phyloP scores from a whole-genome alignment of 2,113 vertebrate genomes.

The Nematolebias whitei region DNA sequence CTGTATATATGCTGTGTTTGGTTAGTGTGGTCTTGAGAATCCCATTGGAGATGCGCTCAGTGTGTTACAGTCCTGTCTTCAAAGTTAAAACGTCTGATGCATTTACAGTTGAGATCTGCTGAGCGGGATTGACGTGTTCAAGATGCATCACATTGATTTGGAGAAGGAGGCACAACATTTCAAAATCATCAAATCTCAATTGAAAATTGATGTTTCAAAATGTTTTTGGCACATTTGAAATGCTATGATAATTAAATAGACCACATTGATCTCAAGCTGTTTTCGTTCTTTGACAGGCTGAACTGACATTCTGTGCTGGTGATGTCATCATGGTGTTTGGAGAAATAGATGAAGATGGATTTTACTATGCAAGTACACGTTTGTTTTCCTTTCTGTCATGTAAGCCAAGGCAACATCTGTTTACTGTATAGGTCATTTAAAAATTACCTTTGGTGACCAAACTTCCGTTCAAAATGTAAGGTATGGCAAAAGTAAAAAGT shows the following conservation, averaged over 20 bases:
- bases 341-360: constrained; percentile 98
- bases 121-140: constrained; percentile 47
- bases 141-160: constrained; percentile 71
- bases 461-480: no score
- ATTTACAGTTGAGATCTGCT: constrained; percentile 49
- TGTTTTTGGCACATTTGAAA: neutral
- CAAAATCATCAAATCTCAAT: constrained; percentile 47
- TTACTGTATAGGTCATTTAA: no score
- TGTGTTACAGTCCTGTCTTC: constrained; percentile 66
- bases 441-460: no score
- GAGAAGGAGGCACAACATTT: constrained; percentile 67
- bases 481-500: no score
- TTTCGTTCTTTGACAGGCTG: constrained; percentile 79
- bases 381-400: neutral
- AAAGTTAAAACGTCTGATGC: constrained; percentile 63
- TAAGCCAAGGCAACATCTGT: neutral
- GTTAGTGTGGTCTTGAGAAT: constrained; percentile 54
- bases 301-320: constrained; percentile 95
- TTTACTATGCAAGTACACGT: constrained; percentile 93
- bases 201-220: constrained; percentile 48
- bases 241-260: neutral
- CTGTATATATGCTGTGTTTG: constrained; percentile 47
- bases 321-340: constrained; percentile 95
- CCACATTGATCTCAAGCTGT: neutral
- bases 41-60: constrained; percentile 36